phyloP scores from a whole-genome alignment of 2,113 vertebrate genomes.

The Melanerpes aurifrons region DNA sequence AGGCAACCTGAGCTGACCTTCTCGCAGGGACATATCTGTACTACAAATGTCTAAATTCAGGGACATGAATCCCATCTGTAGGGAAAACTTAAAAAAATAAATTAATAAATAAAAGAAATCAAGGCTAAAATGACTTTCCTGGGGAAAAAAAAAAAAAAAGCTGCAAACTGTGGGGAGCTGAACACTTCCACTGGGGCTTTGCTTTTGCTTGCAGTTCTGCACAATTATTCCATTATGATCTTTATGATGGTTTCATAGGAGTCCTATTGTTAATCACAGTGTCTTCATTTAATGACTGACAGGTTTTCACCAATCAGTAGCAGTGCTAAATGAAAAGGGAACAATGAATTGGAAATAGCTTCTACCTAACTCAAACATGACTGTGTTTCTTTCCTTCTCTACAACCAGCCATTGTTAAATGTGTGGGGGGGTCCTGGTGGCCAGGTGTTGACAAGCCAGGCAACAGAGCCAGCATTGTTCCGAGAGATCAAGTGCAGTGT shows the following conservation, averaged over 20 bases:
- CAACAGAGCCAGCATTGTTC: neutral
- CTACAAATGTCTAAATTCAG: neutral
- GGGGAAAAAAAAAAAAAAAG: neutral
- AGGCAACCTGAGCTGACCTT: neutral
- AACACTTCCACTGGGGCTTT: neutral
- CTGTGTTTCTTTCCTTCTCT: neutral
- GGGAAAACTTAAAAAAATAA: neutral
- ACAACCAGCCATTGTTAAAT: neutral
- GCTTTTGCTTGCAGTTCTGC: neutral
- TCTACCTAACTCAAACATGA: neutral
- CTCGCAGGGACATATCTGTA: neutral
- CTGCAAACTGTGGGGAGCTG: neutral
- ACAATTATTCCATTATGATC: neutral
- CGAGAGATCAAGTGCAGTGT: neutral
- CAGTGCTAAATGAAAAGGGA: neutral
- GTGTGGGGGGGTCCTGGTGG: neutral
- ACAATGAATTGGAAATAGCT: neutral
- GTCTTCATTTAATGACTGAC: neutral
- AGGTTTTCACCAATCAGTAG: neutral
- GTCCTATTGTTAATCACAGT: neutral
- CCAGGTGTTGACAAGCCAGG: neutral
- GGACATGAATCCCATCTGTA: neutral
- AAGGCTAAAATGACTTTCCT: neutral
- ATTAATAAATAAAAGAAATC: neutral
- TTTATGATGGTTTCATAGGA: neutral